phyloP scores from a whole-genome alignment of 2,888 invertebrate genomes.

The Ennomos fuscantarius region DNA sequence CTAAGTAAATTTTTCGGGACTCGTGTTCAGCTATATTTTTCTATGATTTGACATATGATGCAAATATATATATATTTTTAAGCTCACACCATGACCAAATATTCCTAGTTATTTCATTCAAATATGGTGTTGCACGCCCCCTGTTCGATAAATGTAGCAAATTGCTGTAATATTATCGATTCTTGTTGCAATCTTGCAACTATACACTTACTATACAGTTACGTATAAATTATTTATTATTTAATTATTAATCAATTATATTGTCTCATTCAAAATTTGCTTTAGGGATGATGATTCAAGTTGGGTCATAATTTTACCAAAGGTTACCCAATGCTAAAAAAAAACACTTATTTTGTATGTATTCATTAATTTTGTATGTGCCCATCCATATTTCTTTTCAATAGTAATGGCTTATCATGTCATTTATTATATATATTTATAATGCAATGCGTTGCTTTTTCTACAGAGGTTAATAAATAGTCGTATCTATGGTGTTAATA shows the following conservation, averaged over 20 bases:
- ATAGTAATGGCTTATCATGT: background rate
- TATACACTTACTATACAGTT: constrained; percentile 4
- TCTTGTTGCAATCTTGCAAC: too few species aligned
- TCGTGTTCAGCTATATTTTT: constrained; percentile 25
- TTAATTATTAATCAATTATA: constrained; percentile 1
- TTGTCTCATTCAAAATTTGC: constrained; percentile 10
- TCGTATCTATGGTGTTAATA: constrained; percentile 4
- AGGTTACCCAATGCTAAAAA: constrained; percentile 6
- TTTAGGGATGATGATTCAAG: too few species aligned
- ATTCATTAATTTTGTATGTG: constrained; percentile 17
- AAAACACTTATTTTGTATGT: too few species aligned
- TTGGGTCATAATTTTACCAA: constrained; percentile 15
- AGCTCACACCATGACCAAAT: constrained; percentile 20
- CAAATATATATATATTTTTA: too few species aligned
- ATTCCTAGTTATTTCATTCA: too few species aligned
- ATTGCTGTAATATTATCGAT: constrained; percentile 3
- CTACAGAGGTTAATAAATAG: background rate
- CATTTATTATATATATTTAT: too few species aligned
- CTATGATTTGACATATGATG: background rate
- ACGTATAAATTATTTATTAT: too few species aligned
- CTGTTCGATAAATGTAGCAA: constrained; percentile 17
- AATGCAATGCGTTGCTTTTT: background rate
- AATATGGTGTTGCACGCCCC: too few species aligned
- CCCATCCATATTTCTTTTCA: constrained; percentile 2
- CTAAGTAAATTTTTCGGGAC: constrained; percentile 22